Conservation (phyloP, 2,888 invertebrate genomes). For the Tridacna crocea region DNA sequence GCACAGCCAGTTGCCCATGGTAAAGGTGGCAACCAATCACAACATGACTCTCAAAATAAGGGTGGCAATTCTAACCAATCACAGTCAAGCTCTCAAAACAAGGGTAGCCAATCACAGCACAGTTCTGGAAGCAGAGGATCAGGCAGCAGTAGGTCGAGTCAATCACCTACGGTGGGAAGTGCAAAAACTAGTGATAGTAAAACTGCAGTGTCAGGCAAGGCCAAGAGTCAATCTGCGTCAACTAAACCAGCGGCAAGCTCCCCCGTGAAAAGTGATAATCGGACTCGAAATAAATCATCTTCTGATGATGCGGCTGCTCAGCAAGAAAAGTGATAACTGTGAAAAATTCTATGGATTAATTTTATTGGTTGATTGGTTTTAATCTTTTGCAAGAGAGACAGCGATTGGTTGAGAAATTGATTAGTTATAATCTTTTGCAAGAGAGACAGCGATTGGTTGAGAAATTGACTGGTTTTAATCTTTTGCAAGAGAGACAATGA, state of each 20-base stretch:
- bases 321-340: conserved; percentile 20
- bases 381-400: not conserved
- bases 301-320: not conserved
- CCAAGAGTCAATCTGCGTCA: conserved; percentile 13
- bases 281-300: conserved; percentile 5
- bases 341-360: too few relatives aligned
- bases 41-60: conserved; percentile 28
- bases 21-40: conserved; percentile 39
- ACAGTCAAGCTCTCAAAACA: conserved; percentile 43
- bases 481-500: not conserved
- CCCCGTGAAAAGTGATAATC: conserved; percentile 4
- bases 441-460: too few relatives aligned
- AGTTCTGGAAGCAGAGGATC: not conserved
- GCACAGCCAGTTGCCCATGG: conserved; percentile 45
- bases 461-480: not conserved
- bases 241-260: conserved; percentile 20
- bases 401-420: too few relatives aligned
- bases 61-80: conserved; percentile 35
- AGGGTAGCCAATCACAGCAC: conserved; percentile 26
- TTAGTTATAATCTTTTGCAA: not conserved
- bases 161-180: conserved; percentile 42
- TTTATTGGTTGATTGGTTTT: not conserved
- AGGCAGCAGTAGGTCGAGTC: conserved; percentile 51
- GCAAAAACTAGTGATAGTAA: conserved; percentile 58
- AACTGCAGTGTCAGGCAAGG: conserved; percentile 18